Base-by-base conservation (phyloP, 2,888 invertebrate genomes). In the Maniola hyperantus region DNA sequence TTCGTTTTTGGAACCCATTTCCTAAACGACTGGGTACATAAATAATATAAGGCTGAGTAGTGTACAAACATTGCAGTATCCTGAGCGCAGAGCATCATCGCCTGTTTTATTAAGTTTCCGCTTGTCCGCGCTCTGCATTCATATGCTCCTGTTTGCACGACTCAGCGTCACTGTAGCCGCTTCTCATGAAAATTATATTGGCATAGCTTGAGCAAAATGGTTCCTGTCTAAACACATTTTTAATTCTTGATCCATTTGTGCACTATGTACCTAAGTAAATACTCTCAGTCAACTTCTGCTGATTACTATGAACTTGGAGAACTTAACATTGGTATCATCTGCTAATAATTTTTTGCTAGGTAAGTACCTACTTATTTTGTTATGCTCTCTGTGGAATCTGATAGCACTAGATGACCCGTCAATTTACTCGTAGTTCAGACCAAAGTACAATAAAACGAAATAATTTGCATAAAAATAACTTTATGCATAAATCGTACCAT, bases 81-180 rank as follows among this genome's bases (percentile, higher is more conserved):
- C 48, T 36, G 53, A 63, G 59, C 39, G 51, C 26, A n/a, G 33
- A 39, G 48, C 39, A 39, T 18, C 42, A 1, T 13, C 58, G 58
- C 42, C 62, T 44, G 59, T 34, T 55, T 63, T 68, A 68, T 68
- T 68, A 63, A 59, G 46, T 58, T 62, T 62, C 50, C 66, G 67
- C 67, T 54, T 48, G 36, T 46, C 54, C 44, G 57, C 65, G 58
- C 62, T 60, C 63, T 64, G 59, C 68, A 66, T 64, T 68, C 66
- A 69, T 59, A 65, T 63, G 60, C 63, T 44, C 59, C 60, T 66
- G 63, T 64, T 66, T 68, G 63, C 66, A 54, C 54, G 55, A 59
- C 39, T 54, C 48, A 20, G 48, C 33, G 20, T 59, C 54, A 66
- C 39, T 66, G 62, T 54, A 36, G 64, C 48, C 68, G 63, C 63